These are phyloP conservation scores for Paramormyrops kingsleyae DNA, from an alignment of 2,113 vertebrate species.

Conservation along the genomic window DNA sequence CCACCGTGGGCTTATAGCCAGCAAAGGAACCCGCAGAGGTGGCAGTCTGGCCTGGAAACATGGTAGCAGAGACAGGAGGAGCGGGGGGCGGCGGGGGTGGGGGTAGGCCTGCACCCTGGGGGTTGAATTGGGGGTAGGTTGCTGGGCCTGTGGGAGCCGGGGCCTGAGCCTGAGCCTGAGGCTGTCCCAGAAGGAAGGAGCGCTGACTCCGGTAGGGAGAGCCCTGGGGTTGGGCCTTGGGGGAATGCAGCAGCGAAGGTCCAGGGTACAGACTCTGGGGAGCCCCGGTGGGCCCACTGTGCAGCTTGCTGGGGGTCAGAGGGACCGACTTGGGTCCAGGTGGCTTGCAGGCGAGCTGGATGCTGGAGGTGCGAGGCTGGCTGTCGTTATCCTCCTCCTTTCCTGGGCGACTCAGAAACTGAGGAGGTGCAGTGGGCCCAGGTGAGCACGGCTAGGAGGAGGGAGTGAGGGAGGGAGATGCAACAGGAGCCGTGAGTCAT, in stretches of 20 bases:
- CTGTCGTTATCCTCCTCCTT: constrained; percentile 60
- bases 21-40: constrained; percentile 43
- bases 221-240: constrained; percentile 58
- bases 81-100: constrained; percentile 59
- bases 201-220: constrained; percentile 61
- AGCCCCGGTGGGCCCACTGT: constrained; percentile 29
- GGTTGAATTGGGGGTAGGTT: constrained; percentile 50
- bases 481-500: not conserved
- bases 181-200: constrained; percentile 51
- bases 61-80: constrained; percentile 40
- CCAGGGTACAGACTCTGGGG: constrained; percentile 39
- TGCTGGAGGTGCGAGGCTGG: constrained; percentile 41
- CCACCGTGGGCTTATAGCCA: constrained; percentile 46
- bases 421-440: constrained; percentile 25
- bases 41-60: constrained; percentile 47
- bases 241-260: constrained; percentile 55
- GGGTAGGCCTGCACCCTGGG: constrained; percentile 49
- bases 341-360: constrained; percentile 48
- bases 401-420: constrained; percentile 32
- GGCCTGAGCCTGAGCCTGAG: constrained; percentile 45
- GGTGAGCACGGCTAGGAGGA: constrained; percentile 56
- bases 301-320: constrained; percentile 58
- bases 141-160: constrained; percentile 37
- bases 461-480: not conserved
- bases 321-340: constrained; percentile 36